phyloP scores from a whole-genome alignment of 2,888 invertebrate species.

The Dryomyza anilis region DNA sequence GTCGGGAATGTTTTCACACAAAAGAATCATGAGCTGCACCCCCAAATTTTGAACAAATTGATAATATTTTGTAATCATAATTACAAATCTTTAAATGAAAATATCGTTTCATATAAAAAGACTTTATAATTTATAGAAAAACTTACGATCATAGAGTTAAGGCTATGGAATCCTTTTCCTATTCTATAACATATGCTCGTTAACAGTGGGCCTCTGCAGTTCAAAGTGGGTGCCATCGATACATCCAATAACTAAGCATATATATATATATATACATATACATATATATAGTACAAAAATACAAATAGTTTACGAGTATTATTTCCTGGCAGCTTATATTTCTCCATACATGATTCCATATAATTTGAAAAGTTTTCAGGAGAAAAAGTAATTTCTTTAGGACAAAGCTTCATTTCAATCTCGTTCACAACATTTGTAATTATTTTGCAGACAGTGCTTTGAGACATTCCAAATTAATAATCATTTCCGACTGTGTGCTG shows the following conservation, averaged over 20 bases:
- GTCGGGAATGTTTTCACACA: conserved; percentile 20
- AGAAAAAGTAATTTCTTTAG: neutral
- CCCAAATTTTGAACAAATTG: conserved; percentile 10
- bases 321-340: conserved; percentile 1
- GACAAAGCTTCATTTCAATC: neutral
- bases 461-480: neutral
- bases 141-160: too few relatives aligned
- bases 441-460: conserved; percentile 2
- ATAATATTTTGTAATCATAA: conserved; percentile 3
- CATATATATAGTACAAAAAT: too few relatives aligned
- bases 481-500: too few relatives aligned
- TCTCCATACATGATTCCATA: neutral
- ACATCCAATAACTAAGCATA: neutral
- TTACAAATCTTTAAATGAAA: conserved; percentile 11
- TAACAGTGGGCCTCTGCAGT: neutral
- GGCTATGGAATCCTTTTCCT: neutral
- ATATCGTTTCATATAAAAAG: neutral
- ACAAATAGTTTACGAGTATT: neutral
- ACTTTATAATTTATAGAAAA: neutral
- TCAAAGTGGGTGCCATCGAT: too few relatives aligned
- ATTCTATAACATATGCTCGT: neutral
- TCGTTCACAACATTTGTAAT: too few relatives aligned
- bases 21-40: conserved; percentile 16
- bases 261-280: neutral
- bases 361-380: neutral